Evolutionary conservation across 1,140 invertebrate species (phyloP).

Genomic region (Akabosia matsudoensis): DNA sequence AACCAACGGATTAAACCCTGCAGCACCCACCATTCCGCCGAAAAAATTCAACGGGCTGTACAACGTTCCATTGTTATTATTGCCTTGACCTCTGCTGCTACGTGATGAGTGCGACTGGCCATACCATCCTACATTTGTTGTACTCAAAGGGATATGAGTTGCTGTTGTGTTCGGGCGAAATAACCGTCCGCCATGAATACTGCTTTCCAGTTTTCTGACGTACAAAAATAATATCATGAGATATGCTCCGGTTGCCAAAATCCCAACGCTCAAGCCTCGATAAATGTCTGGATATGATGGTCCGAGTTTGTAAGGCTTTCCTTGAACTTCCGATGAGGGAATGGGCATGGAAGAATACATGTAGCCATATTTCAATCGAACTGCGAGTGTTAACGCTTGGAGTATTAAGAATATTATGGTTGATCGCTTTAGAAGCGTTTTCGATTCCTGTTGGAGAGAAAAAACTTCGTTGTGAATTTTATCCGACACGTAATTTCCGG

Average conservation of each 20-base stretch:
- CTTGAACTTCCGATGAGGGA: neutral
- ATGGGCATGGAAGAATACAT: neutral
- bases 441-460: constrained; percentile 4
- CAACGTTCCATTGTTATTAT: neutral
- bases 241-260: constrained; percentile 20
- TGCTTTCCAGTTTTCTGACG: neutral
- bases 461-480: too few relatives aligned
- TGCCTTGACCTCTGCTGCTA: neutral
- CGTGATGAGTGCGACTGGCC: neutral
- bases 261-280: neutral
- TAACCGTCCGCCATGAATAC: constrained; percentile 1
- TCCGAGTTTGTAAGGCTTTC: neutral
- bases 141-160: constrained; percentile 9
- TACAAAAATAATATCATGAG: constrained; percentile 17
- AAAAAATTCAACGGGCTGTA: constrained; percentile 21
- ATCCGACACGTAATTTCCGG: too few relatives aligned
- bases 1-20: constrained; percentile 1
- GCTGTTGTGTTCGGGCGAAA: neutral
- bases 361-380: constrained; percentile 14
- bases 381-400: neutral
- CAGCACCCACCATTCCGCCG: neutral
- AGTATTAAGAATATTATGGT: constrained; percentile 14
- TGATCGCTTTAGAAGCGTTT: constrained; percentile 12
- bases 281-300: neutral
- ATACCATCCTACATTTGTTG: constrained; percentile 8